Evolutionary conservation across 2,888 invertebrate genomes (phyloP), one percentile per base, ranked within the genome.

Genomic region (Drosophila ustulata): DNA sequence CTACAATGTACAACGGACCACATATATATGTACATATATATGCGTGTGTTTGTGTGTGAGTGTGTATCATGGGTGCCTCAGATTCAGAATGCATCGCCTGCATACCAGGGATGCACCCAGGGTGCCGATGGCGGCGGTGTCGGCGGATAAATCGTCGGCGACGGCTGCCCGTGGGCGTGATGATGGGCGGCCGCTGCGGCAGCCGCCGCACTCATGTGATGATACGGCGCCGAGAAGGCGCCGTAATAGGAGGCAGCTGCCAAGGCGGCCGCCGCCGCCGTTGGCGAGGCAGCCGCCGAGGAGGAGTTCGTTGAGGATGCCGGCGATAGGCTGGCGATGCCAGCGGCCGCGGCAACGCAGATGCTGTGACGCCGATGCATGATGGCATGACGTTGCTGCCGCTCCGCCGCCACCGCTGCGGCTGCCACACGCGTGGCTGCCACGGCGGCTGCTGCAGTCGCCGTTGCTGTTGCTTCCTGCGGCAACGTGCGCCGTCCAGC

Each of bases 121-220:
- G 92, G 92, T 2, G 92, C 91, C 45, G 92, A 92, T 52, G 93
- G 93, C 56, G 93, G 93, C 62, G 93, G 93, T 49, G 93, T 93
- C 52, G 93, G 93, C 67, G 93, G 93, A 89, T 92, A 93, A 26
- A 93, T 93, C 3, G 93, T 93, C n/a, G 93, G 93, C 55, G 92
- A 93, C 45, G 93, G 92, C 75, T 92, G 82, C 0, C 92, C 92
- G 71, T 92, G 92, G 0, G 89, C 75, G 23, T 90, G 90, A 2
- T 74, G 90, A 2, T 74, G 73, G 1, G 84, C 76, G 1, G 79
- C 82, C 3, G 78, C 78, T n/a, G 79, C 83, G 11, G 80, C 66
- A 6, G 77, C 75, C 11, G 47, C 67, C 26, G 74, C 78, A 53
- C 57, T 64, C 56, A 66, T 75, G 34, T 81, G 89, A 63, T 84